Conservation (phyloP, 92 coral and sea anemone genomes). For the Bergia sp. region DNA sequence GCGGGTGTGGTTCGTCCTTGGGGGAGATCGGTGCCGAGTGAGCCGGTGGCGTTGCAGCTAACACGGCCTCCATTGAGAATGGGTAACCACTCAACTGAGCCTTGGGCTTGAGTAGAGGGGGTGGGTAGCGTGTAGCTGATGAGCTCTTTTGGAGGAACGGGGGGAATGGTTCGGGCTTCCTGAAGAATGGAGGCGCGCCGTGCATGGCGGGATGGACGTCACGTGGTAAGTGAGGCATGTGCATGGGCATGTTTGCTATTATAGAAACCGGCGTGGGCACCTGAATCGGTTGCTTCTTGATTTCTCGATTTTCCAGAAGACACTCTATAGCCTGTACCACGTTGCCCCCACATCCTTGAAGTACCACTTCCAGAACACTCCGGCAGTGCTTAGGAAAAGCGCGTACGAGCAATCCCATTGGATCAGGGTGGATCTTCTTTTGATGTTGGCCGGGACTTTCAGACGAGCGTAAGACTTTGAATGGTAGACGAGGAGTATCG, state of each 20-base stretch:
- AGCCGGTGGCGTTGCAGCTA: constrained; percentile 62
- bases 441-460: constrained; percentile 74
- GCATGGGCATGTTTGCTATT: constrained; percentile 66
- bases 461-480: constrained; percentile 65
- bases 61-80: constrained; percentile 73
- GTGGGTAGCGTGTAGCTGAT: constrained; percentile 80
- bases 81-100: constrained; percentile 71
- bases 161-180: constrained; percentile 85
- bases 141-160: constrained; percentile 80
- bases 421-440: constrained; percentile 87
- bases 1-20: constrained; percentile 54
- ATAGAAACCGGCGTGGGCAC: constrained; percentile 71
- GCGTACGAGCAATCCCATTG: constrained; percentile 81
- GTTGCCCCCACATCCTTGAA: constrained; percentile 97
- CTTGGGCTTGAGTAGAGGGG: constrained; percentile 77
- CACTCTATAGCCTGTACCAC: constrained; percentile 99
- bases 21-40: constrained; percentile 53
- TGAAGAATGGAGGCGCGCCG: constrained; percentile 65
- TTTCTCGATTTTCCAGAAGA: constrained; percentile 82
- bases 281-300: constrained; percentile 65
- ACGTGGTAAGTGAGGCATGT: constrained; percentile 57
- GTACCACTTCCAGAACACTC: constrained; percentile 88
- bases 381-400: constrained; percentile 97
- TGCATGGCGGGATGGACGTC: constrained; percentile 78
- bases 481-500: constrained; percentile 59